Percentiles rank a stretch among this genome's conserved stretches.
phyloP scores from a whole-genome alignment of 2,888 invertebrate genomes.

The Tanypteryx hageni region DNA sequence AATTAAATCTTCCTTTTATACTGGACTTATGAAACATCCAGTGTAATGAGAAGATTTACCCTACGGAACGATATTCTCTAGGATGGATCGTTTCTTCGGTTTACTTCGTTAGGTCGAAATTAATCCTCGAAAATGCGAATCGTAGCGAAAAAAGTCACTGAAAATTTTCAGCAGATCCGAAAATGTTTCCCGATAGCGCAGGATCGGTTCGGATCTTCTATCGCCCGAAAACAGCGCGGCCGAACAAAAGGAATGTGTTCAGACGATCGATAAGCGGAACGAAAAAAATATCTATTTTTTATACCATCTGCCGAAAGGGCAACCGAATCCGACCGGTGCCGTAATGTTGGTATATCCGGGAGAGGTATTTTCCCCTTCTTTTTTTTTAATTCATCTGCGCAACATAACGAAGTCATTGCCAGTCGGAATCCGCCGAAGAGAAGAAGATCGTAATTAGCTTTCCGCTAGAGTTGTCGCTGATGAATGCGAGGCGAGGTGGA shows the following conservation, averaged over 20 bases:
- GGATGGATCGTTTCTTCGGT: no score
- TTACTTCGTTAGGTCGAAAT: no score
- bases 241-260: neutral
- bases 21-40: no score
- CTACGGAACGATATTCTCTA: no score
- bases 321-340: neutral
- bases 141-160: neutral
- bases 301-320: neutral
- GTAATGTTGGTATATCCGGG: neutral
- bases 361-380: neutral
- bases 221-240: neutral
- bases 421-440: conserved; percentile 46
- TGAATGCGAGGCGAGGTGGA: neutral
- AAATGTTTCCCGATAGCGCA: neutral
- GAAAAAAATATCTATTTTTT: neutral
- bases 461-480: conserved; percentile 54
- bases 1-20: no score
- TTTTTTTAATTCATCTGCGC: neutral
- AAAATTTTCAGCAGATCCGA: neutral
- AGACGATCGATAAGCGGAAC: neutral
- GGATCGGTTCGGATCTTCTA: neutral
- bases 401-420: conserved; percentile 61
- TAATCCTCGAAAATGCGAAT: neutral
- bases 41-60: no score
- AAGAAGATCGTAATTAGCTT: conserved; percentile 63